Base-by-base conservation (phyloP, 2,797 vertebrate genomes). In the Rallus crepitans region DNA sequence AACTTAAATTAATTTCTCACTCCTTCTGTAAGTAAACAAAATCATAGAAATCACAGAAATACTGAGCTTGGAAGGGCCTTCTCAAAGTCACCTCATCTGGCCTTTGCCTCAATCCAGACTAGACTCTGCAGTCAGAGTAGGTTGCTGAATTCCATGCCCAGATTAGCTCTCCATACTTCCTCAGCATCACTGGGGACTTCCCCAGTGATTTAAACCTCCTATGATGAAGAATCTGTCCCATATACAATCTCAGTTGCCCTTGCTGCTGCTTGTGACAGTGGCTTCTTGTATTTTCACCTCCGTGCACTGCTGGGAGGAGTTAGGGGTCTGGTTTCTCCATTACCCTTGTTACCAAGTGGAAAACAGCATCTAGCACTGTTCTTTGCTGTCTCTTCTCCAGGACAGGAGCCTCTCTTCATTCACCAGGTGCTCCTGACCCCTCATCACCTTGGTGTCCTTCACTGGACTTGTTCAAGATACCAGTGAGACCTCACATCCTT, bases 1-100 rank as follows among this genome's bases (percentile, higher is more conserved):
- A 93, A 93, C 93, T 87, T 93, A 96, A 95, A 87, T 94, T 77
- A 96, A 95, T 89, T 94, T 77, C 53, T 95, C 78, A 87, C 70
- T 96, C 88, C 89, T 94, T 96, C 77, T 85, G 24, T 89, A 92
- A 94, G 83, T 63, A 95, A 96, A 96, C 53, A 92, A 76, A 73
- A 33, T 18, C 2, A 82, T 2, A 68, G 33, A 81, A 77, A 55
- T 69, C 15, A 64, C 1, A 24, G 40, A 40, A 72, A 75, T 64
- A 59, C 11, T 23, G 27, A 30, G 8, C 12, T 83, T 28, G 13
- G 52, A 83, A 81, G 15, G 15, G 35, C 39, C 24, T 64, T 80
- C 17, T 16, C 28, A 60, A 70, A 70, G 23, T 66, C 47, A 50
- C 39, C 16, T 31, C 7, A 1, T 8, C 39, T 65, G 24, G 27